phyloP scores from a whole-genome alignment of 1,140 invertebrate species.

The Nebria ingens region DNA sequence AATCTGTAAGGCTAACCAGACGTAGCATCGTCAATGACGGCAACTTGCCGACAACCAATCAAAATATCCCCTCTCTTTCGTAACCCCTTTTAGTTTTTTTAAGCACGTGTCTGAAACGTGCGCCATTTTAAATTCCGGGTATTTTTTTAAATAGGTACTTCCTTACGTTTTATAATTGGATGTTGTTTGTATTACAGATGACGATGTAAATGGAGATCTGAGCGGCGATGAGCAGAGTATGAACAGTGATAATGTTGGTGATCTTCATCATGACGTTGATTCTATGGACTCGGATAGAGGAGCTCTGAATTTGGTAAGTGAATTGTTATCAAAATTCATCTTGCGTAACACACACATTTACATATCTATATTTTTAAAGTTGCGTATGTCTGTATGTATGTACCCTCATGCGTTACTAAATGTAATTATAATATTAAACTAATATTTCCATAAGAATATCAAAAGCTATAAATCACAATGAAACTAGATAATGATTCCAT shows the following conservation, averaged over 20 bases:
- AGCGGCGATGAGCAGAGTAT: conserved; percentile 41
- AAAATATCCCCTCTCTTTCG: not conserved
- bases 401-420: too few species aligned
- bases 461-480: too few species aligned
- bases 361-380: too few species aligned
- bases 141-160: not conserved
- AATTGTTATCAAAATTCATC: too few species aligned
- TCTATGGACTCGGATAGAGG: conserved; percentile 44
- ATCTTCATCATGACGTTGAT: conserved; percentile 39
- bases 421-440: too few species aligned
- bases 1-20: conserved; percentile 9
- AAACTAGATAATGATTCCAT: too few species aligned
- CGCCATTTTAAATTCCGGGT: not conserved
- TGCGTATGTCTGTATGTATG: too few species aligned
- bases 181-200: conserved; percentile 31
- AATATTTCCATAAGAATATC: too few species aligned
- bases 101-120: not conserved
- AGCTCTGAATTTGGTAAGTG: conserved; percentile 44
- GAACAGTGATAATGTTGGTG: conserved; percentile 33
- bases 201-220: conserved; percentile 39
- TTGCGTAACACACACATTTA: too few species aligned
- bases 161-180: not conserved
- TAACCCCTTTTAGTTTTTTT: not conserved
- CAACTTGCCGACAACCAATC: not conserved
- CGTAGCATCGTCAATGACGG: not conserved